Evolutionary conservation across 2,888 invertebrate species (phyloP).

Genomic region (Fragum fragum): DNA sequence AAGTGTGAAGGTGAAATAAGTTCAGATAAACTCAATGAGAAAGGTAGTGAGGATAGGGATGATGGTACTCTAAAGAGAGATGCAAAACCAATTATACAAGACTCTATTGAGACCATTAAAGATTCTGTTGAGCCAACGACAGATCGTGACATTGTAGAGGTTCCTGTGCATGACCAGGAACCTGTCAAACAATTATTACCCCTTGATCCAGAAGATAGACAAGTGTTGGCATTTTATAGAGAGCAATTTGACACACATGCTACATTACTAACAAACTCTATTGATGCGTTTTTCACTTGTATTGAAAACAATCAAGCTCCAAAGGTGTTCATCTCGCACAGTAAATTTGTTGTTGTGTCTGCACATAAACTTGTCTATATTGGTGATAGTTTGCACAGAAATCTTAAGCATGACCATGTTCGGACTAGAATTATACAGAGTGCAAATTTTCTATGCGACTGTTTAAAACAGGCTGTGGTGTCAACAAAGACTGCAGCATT

Average conservation of each 20-base stretch:
- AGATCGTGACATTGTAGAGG: conserved; percentile 32
- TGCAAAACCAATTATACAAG: not conserved
- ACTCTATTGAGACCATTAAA: not conserved
- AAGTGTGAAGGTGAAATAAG: conserved; percentile 17
- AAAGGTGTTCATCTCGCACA: conserved; percentile 95
- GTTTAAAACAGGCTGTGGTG: conserved; percentile 90
- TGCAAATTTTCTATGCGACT: conserved; percentile 84
- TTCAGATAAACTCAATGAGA: not conserved
- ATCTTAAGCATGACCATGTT: conserved; percentile 91
- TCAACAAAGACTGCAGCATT: conserved; percentile 96
- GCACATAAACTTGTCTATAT: conserved; percentile 97
- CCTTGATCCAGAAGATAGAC: conserved; percentile 92
- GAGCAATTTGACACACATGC: conserved; percentile 95
- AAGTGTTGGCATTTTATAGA: conserved; percentile 95
- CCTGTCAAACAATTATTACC: conserved; percentile 52
- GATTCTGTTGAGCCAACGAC: not conserved
- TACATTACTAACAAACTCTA: conserved; percentile 93
- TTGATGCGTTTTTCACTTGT: conserved; percentile 96
- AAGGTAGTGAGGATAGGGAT: conserved; percentile 11
- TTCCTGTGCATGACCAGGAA: conserved; percentile 63
- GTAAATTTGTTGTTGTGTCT: conserved; percentile 97
- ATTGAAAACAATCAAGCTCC: conserved; percentile 98
- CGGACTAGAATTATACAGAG: conserved; percentile 88
- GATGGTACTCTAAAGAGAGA: conserved; percentile 28
- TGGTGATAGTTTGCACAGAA: conserved; percentile 96